Percentiles rank a stretch among this genome's conserved stretches.
Evolutionary conservation across 2,888 invertebrate species (phyloP).

Genomic region (Yponomeuta malinellus): DNA sequence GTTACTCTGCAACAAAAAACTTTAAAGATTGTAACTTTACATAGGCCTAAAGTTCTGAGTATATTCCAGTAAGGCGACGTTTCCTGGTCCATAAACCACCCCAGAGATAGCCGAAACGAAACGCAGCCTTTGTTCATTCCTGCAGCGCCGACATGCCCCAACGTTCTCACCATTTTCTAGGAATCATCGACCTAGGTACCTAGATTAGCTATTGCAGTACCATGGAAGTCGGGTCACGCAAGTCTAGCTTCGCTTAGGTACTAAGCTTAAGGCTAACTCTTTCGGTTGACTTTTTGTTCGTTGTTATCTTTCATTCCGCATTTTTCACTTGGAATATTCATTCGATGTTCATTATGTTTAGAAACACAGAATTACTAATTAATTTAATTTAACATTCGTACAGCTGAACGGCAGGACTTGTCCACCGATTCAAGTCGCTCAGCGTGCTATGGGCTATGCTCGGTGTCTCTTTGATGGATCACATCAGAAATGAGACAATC

Average conservation of each 20-base stretch:
- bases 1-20: background rate
- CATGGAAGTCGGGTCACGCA: slow-evolving; percentile 40
- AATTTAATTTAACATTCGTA: no score
- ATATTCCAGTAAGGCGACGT: background rate
- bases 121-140: slow-evolving; percentile 1
- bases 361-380: no score
- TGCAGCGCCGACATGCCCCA: background rate
- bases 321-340: no score
- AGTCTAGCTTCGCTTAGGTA: slow-evolving; percentile 32
- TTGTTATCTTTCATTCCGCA: no score
- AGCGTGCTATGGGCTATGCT: no score
- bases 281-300: no score
- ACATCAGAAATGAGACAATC: no score
- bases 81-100: background rate
- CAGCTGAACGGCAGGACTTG: no score
- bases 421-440: no score
- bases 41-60: background rate
- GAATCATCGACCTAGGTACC: slow-evolving; percentile 6
- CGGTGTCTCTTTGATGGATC: no score
- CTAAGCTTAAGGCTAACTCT: background rate
- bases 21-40: background rate
- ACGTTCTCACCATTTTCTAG: slow-evolving; percentile 16
- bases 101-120: slow-evolving; percentile 7
- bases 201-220: slow-evolving; percentile 30
- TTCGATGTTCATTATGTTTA: no score